phyloP scores from a whole-genome alignment of 2,888 invertebrate species.

The Buathra laborator region DNA sequence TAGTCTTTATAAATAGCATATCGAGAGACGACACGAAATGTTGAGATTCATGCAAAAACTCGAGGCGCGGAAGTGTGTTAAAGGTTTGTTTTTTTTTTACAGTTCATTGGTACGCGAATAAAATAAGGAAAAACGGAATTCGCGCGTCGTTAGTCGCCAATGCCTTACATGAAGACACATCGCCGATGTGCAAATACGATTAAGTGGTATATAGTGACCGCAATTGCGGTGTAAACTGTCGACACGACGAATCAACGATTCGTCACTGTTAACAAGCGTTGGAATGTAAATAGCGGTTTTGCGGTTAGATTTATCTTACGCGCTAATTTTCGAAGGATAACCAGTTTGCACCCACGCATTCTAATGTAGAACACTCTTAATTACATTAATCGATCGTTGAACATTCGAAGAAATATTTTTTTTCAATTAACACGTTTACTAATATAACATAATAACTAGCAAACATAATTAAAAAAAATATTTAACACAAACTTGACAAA shows the following conservation, averaged over 20 bases:
- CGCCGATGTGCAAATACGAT: conserved; percentile 27
- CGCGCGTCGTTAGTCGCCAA: background rate
- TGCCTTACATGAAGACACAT: conserved; percentile 2
- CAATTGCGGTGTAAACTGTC: conserved; percentile 76
- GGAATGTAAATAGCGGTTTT: background rate
- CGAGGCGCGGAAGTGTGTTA: background rate
- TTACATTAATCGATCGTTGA: no score
- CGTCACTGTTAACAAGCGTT: conserved; percentile 71
- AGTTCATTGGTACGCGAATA: background rate
- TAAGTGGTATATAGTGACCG: conserved; percentile 55
- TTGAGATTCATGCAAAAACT: background rate
- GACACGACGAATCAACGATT: conserved; percentile 72
- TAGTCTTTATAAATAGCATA: conserved; percentile 20
- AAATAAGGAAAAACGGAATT: background rate
- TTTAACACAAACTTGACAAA: no score
- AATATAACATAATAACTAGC: no score
- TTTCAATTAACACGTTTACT: no score
- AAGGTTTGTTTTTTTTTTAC: background rate
- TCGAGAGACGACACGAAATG: background rate
- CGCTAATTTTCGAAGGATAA: background rate
- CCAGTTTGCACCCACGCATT: no score
- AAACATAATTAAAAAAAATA: no score
- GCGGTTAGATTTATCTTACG: conserved; percentile 21
- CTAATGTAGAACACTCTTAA: no score
- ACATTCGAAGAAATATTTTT: no score